Conservation (phyloP, 2,113 vertebrate genomes). For the Saiga tatarica region DNA sequence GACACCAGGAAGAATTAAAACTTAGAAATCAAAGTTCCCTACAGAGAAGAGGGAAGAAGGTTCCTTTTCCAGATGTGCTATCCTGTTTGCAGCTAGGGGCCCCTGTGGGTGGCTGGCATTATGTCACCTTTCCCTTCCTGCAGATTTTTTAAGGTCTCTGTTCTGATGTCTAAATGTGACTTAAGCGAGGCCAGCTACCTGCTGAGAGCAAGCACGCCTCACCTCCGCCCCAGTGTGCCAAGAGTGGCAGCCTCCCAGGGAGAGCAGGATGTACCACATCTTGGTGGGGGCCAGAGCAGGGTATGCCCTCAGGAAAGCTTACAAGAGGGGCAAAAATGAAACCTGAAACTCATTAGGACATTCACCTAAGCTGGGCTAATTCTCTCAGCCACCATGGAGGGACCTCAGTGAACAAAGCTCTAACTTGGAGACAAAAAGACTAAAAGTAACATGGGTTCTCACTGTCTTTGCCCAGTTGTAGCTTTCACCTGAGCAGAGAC, state of each 20-base stretch:
- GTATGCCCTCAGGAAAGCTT: background rate
- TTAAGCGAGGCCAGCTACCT: background rate
- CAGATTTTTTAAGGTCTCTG: background rate
- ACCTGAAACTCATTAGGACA: background rate
- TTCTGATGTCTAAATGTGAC: constrained; percentile 26
- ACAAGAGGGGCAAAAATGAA: background rate
- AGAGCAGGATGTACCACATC: background rate
- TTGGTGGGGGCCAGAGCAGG: background rate
- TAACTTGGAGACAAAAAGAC: background rate
- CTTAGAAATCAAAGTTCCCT: background rate
- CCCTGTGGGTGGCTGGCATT: background rate
- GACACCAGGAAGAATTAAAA: background rate
- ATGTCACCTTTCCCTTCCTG: background rate
- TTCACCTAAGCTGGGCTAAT: background rate
- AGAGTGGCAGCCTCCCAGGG: background rate
- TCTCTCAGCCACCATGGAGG: background rate
- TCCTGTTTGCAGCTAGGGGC: background rate
- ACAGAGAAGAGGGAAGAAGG: background rate
- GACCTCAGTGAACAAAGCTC: background rate
- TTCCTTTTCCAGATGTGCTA: background rate
- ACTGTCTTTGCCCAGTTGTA: background rate
- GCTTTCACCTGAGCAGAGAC: background rate
- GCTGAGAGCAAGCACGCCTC: background rate
- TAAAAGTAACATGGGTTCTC: background rate
- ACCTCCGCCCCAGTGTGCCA: background rate